phyloP scores from a whole-genome alignment of 2,113 vertebrate genomes.

The Anseranas semipalmata region DNA sequence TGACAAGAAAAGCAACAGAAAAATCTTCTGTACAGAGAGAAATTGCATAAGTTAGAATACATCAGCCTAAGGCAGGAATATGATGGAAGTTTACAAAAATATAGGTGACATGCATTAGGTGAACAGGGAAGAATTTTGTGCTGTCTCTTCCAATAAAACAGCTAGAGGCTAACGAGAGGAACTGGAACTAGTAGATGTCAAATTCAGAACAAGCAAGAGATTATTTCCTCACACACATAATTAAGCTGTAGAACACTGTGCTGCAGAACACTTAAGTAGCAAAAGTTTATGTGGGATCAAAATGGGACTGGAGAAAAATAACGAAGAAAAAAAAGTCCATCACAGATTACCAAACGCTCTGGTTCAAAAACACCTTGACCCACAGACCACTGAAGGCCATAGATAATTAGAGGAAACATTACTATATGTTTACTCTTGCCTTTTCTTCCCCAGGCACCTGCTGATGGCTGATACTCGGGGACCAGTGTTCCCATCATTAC shows the following conservation, averaged over 20 bases:
- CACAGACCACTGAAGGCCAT: neutral
- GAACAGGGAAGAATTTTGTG: neutral
- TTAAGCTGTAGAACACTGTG: neutral
- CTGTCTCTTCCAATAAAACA: neutral
- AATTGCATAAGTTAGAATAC: rapidly evolving
- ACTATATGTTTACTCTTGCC: neutral
- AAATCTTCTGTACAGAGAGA: neutral
- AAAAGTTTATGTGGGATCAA: neutral
- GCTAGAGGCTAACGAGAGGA: neutral
- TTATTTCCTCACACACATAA: neutral
- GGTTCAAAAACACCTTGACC: rapidly evolving
- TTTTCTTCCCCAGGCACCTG: neutral
- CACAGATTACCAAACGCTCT: neutral
- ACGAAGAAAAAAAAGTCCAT: neutral
- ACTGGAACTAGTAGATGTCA: neutral
- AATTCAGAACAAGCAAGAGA: neutral
- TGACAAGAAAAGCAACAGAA: neutral
- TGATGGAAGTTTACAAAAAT: neutral
- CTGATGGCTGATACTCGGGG: rapidly evolving
- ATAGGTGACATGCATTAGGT: neutral
- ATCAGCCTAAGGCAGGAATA: neutral
- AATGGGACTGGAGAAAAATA: neutral
- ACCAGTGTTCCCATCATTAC: neutral
- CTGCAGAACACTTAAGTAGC: neutral
- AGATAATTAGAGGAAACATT: neutral